Percentiles rank a stretch among this genome's conserved stretches.
Conservation (phyloP, 1,140 invertebrate species). For the Steinernema feltiae region DNA sequence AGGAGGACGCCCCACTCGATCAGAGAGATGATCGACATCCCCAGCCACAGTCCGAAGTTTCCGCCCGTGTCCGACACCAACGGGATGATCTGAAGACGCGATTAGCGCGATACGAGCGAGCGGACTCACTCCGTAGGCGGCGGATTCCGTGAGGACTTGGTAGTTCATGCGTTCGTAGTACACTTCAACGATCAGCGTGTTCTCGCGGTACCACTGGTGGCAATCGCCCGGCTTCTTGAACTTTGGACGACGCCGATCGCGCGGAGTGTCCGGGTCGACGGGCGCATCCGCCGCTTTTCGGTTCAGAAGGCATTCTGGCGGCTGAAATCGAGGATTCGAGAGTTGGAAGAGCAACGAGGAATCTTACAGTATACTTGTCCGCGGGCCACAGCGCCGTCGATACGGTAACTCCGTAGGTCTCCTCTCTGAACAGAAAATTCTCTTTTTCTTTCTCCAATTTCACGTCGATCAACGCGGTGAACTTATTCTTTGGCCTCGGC, state of each 20-base stretch:
- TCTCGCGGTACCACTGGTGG: conserved; percentile 37
- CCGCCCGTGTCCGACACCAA: conserved; percentile 42
- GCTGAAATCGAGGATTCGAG: conserved; percentile 22
- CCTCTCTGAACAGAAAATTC: conserved; percentile 17
- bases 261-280: conserved; percentile 4
- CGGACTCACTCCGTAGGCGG: conserved; percentile 40
- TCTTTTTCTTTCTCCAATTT: too few relatives aligned
- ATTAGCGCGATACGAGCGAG: conserved; percentile 13
- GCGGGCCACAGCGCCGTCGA: conserved; percentile 46
- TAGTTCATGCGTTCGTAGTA: conserved; percentile 47
- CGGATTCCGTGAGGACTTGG: conserved; percentile 37
- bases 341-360: too few relatives aligned
- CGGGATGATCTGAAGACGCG: conserved; percentile 38
- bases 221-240: conserved; percentile 22
- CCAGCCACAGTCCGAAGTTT: conserved; percentile 42
- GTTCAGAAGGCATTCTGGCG: not conserved
- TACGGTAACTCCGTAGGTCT: conserved; percentile 38
- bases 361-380: conserved; percentile 29
- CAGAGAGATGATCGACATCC: conserved; percentile 35
- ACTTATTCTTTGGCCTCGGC: too few relatives aligned
- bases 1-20: conserved; percentile 28
- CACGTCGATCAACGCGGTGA: too few relatives aligned
- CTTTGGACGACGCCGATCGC: not conserved
- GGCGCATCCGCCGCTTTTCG: not conserved
- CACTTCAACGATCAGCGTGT: conserved; percentile 43